These are phyloP conservation scores for Enteromius paludinosus DNA, from an alignment of 2,797 vertebrate species.

Conservation along the genomic window DNA sequence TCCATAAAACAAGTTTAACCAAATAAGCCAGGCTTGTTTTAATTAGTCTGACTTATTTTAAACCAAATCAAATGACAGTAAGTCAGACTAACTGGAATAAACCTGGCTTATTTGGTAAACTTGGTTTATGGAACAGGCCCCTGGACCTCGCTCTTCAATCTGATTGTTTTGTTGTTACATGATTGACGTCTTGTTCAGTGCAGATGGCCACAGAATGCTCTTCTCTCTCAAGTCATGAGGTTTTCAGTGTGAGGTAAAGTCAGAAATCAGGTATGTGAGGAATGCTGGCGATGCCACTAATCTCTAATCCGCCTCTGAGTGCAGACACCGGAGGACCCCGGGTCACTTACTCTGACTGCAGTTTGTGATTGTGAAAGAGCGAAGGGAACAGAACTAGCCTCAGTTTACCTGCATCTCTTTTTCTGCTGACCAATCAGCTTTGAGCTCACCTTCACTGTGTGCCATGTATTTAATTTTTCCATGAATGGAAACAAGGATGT, in stretches of 20 bases:
- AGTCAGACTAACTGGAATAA: no score
- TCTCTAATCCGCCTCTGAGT: slow-evolving; percentile 61
- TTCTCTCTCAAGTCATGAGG: slow-evolving; percentile 49
- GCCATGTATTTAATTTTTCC: background rate
- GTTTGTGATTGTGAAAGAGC: slow-evolving; percentile 40
- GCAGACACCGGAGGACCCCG: slow-evolving; percentile 46
- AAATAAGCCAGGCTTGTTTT: no score
- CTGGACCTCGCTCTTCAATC: background rate
- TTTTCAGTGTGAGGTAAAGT: slow-evolving; percentile 62
- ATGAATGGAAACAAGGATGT: background rate
- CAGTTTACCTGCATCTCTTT: slow-evolving; percentile 6
- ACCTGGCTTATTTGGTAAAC: no score
- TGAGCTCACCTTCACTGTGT: slow-evolving; percentile 66
- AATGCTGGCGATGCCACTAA: slow-evolving; percentile 59
- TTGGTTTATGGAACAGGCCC: no score
- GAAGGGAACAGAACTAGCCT: background rate
- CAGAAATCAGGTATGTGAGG: slow-evolving; percentile 55
- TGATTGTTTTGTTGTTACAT: background rate
- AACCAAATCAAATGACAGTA: no score
- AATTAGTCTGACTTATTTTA: no score
- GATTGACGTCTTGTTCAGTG: background rate
- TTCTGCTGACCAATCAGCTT: slow-evolving; percentile 24
- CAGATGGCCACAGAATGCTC: background rate
- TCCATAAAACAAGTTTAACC: no score
- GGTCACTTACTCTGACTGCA: slow-evolving; percentile 46